Conservation (phyloP, 2,113 vertebrate species). For the Hystrix brachyura region DNA sequence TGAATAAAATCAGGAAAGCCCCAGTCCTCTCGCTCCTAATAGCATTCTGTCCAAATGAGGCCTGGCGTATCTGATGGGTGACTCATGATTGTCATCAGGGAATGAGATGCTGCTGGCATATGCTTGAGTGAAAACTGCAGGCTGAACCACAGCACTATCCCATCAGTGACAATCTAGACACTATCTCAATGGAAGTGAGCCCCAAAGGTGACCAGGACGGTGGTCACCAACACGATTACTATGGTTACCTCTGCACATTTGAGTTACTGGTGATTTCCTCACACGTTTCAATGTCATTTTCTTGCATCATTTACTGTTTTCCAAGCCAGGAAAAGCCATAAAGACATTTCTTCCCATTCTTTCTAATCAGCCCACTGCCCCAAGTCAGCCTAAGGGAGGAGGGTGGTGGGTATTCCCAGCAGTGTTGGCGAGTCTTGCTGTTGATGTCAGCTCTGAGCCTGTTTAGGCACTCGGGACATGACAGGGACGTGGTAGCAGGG, state of each 20-base stretch:
- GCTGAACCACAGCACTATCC: neutral
- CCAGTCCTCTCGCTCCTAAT: neutral
- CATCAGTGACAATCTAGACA: neutral
- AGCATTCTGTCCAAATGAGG: neutral
- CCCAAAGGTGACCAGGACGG: neutral
- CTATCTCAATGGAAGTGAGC: neutral
- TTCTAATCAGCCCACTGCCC: neutral
- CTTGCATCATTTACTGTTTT: constrained; percentile 18
- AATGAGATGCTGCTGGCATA: neutral
- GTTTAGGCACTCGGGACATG: neutral
- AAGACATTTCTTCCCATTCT: neutral
- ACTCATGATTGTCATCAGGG: neutral
- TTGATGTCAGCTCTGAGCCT: neutral
- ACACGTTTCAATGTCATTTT: constrained; percentile 12
- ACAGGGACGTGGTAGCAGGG: neutral
- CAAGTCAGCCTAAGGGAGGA: neutral
- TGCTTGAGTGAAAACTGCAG: neutral
- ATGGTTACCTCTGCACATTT: neutral
- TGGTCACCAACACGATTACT: neutral
- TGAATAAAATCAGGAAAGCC: neutral
- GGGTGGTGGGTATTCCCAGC: neutral
- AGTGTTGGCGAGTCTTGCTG: neutral
- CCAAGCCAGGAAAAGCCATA: neutral
- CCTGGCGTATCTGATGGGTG: neutral
- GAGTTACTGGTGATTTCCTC: neutral